Percentiles rank a stretch among this genome's conserved stretches.
Evolutionary conservation across 2,113 vertebrate species (phyloP).

Genomic region (Sphyrna mokarran): DNA sequence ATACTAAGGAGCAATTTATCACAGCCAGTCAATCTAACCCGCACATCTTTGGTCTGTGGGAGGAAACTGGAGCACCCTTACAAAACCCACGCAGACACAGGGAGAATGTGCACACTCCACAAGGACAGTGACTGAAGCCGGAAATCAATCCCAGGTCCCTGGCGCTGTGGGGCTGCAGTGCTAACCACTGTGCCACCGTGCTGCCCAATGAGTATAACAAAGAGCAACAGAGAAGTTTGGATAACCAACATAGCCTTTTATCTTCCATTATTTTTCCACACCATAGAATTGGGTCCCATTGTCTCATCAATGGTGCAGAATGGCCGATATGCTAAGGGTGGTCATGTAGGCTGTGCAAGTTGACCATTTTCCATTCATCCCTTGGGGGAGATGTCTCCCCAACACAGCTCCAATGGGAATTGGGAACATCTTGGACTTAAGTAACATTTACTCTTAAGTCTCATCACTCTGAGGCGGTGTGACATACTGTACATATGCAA

Average conservation of each 20-base stretch:
- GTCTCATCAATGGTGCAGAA: background rate
- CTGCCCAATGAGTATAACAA: too few species aligned
- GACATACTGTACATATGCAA: conserved; percentile 1
- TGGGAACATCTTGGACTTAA: background rate
- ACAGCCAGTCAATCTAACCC: too few species aligned
- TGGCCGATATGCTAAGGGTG: background rate
- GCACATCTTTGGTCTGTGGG: too few species aligned
- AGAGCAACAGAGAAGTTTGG: background rate
- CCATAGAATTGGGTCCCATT: background rate
- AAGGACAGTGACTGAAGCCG: too few species aligned
- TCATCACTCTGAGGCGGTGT: background rate
- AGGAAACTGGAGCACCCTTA: too few species aligned
- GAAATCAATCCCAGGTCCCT: too few species aligned
- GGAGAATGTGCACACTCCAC: too few species aligned
- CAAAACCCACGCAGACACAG: too few species aligned
- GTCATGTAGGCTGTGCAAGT: background rate
- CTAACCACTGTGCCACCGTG: too few species aligned
- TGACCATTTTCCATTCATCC: background rate
- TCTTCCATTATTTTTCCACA: background rate
- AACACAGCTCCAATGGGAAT: background rate
- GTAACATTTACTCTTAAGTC: background rate
- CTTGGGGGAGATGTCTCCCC: background rate
- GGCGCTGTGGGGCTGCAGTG: too few species aligned
- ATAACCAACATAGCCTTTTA: background rate
- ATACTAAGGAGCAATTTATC: too few species aligned